Evolutionary conservation across 2,888 invertebrate genomes (phyloP).

Genomic region (Antitype chi): DNA sequence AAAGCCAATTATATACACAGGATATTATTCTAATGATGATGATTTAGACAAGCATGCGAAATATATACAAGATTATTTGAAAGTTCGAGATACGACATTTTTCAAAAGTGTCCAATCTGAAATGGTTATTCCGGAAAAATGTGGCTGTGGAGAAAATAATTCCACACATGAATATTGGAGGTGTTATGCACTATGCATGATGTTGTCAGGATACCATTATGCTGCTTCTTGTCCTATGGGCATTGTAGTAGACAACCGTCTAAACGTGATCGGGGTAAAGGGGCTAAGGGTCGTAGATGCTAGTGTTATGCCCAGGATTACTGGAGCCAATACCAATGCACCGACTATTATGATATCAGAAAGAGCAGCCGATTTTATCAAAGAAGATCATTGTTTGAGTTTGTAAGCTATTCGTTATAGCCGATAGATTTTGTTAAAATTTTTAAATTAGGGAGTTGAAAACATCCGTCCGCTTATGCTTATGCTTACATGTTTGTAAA

Average conservation of each 20-base stretch:
- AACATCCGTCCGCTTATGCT: no score
- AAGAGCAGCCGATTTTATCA: conserved; percentile 78
- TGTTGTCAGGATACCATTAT: conserved; percentile 93
- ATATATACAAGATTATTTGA: conserved; percentile 76
- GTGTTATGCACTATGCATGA: conserved; percentile 91
- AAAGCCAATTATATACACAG: conserved; percentile 90
- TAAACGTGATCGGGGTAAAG: conserved; percentile 91
- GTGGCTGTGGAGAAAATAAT: conserved; percentile 56
- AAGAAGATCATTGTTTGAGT: conserved; percentile 23
- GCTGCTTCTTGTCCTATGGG: conserved; percentile 94
- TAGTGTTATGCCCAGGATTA: conserved; percentile 92
- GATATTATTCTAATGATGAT: conserved; percentile 88
- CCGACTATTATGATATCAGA: conserved; percentile 95
- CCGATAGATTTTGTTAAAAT: no score
- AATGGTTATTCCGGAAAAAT: conserved; percentile 63
- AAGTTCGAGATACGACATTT: conserved; percentile 79
- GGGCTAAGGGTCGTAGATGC: conserved; percentile 93
- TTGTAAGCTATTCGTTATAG: no score
- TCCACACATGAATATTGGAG: conserved; percentile 91
- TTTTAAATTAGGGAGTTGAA: no score
- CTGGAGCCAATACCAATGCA: conserved; percentile 93
- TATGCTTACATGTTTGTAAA: no score
- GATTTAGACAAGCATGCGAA: conserved; percentile 85
- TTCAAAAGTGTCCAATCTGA: conserved; percentile 77
- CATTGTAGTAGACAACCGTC: conserved; percentile 92